Evolutionary conservation across 1,140 invertebrate genomes (phyloP), one percentile per base, ranked within the genome.

Genomic region (Hydropsyche tenuis): DNA sequence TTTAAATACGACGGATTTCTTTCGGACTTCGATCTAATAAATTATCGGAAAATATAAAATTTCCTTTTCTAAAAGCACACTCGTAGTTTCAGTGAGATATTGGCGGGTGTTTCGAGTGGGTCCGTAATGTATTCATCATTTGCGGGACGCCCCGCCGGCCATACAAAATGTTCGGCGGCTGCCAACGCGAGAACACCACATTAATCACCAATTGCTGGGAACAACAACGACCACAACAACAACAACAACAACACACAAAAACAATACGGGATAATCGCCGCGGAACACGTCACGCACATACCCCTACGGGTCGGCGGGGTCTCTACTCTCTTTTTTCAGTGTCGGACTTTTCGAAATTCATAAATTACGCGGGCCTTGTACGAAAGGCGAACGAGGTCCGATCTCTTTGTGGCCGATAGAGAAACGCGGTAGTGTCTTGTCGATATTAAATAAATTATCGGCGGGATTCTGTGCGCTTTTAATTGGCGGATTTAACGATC

Each of bases 111-210:
- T 20, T 12, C 45, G 46, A 45, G 11, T 9, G n/a, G 69, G 46
- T 45, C 69, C 46, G 46, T 73, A 73, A 73, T 73, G 71, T 73
- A 73, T 73, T 73, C 71, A 73, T 73, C 71, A 73, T 73, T 73
- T 73, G 62, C 71, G 23, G 43, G 45, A 27, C 63, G 60, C 51
- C 71, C 71, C 71, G 71, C 45, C 42, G 71, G 71, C 43, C 62
- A 64, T 73, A 73, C 71, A 73, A 73, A 73, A 73, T 65, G 71
- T 65, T 73, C 62, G 63, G 71, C 71, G 71, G 71, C 71, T 73
- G 71, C 71, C 71, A 65, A 65, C 71, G 62, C 60, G 71, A 64
- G 42, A 65, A 53, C 60, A 51, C 18, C 62, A 60, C 71, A 65
- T 73, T 64, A 73, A 73, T 65, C 71, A 64, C 45, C 30, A 37